Percentiles rank a stretch among this genome's conserved stretches.
Conservation (phyloP, 2,888 invertebrate species). For the Calliphora vomitoria region DNA sequence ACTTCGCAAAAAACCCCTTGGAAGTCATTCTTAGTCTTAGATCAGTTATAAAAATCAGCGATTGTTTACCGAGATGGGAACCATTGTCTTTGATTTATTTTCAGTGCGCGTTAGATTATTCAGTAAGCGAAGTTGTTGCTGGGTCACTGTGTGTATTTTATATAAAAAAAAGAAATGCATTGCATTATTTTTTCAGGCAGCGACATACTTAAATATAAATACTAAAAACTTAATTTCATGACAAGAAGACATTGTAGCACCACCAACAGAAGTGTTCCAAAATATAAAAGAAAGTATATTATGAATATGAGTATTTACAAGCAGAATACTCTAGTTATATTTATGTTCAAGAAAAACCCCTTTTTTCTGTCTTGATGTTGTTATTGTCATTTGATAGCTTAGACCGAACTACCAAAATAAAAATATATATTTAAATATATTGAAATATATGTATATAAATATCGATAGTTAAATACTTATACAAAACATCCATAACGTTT, state of each 20-base stretch:
- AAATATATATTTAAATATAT: too few species aligned
- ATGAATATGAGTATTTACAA: neutral
- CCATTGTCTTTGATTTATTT: too few species aligned
- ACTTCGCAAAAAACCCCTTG: too few species aligned
- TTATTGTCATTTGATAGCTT: constrained; percentile 7
- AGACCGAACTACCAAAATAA: neutral
- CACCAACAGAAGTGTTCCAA: constrained; percentile 31
- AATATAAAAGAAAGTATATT: neutral
- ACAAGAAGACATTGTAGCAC: constrained; percentile 46
- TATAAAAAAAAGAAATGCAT: neutral
- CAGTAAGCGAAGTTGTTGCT: too few species aligned
- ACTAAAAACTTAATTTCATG: constrained; percentile 32
- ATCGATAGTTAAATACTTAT: neutral
- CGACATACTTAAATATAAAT: neutral
- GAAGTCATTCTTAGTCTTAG: too few species aligned
- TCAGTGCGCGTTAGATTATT: too few species aligned
- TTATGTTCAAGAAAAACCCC: neutral
- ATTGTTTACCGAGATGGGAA: too few species aligned
- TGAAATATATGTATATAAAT: neutral
- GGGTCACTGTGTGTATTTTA: too few species aligned
- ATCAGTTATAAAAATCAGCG: too few species aligned
- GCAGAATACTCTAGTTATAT: neutral
- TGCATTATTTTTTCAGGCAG: neutral
- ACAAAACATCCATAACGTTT: constrained; percentile 36
- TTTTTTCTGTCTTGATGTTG: neutral